phyloP scores from a whole-genome alignment of 2,797 vertebrate genomes.

The Oreochromis mossambicus region DNA sequence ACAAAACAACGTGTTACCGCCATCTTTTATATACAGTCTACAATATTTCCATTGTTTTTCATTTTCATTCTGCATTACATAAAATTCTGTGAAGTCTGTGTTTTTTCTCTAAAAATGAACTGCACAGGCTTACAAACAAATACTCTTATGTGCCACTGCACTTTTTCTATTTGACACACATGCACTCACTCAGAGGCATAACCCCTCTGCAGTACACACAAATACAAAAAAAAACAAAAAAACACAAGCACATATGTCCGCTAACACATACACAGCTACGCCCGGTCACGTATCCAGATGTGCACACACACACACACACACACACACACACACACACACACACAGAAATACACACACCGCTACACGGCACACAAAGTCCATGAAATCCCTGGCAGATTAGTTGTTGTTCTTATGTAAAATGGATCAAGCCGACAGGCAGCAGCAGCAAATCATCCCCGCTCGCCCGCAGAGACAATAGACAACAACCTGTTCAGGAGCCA shows the following conservation, averaged over 20 bases:
- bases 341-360: conserved; percentile 8
- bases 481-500: conserved; percentile 32
- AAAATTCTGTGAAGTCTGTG: background rate
- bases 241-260: conserved; percentile 32
- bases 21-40: background rate
- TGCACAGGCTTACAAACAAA: conserved; percentile 26
- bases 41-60: background rate
- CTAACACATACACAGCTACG: conserved; percentile 27
- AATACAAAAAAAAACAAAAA: background rate
- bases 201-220: background rate
- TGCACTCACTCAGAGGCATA: background rate
- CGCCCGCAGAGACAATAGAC: conserved; percentile 32
- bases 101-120: background rate
- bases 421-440: conserved; percentile 50
- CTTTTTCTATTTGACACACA: conserved; percentile 49
- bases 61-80: background rate
- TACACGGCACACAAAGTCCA: conserved; percentile 19
- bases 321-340: background rate
- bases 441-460: conserved; percentile 38
- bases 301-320: background rate
- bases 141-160: conserved; percentile 29
- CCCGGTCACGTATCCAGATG: conserved; percentile 32
- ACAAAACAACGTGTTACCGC: background rate
- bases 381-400: conserved; percentile 67
- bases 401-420: conserved; percentile 73